Conservation (phyloP, 2,888 invertebrate species). For the Pollenia angustigena region DNA sequence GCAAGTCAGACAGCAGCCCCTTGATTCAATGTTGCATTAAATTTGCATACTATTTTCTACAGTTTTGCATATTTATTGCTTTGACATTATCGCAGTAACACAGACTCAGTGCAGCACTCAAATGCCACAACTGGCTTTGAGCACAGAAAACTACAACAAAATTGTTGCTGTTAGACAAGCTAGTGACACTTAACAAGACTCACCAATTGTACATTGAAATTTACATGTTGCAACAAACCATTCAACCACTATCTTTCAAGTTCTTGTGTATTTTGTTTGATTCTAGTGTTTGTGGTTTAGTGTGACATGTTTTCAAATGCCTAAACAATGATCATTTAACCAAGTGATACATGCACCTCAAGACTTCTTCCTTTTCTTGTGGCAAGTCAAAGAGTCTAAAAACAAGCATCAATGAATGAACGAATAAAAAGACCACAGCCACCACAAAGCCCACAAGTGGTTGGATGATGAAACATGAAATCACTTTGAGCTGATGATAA, state of each 20-base stretch:
- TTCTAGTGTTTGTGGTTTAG: conserved; percentile 5
- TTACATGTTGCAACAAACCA: conserved; percentile 15
- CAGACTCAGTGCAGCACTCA: neutral
- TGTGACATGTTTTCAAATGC: conserved; percentile 46
- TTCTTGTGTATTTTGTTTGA: neutral
- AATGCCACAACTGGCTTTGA: conserved; percentile 11
- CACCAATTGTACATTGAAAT: conserved; percentile 34
- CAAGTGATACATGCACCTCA: conserved; percentile 43
- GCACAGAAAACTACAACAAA: conserved; percentile 21
- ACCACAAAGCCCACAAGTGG: conserved; percentile 1
- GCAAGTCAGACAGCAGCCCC: neutral
- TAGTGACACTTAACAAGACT: conserved; percentile 67
- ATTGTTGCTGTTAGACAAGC: conserved; percentile 61
- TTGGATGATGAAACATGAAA: conserved; percentile 15
- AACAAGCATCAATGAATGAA: conserved; percentile 6
- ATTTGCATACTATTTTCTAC: conserved; percentile 64
- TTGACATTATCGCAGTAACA: conserved; percentile 59
- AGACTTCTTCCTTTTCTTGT: conserved; percentile 3
- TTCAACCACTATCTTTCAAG: neutral
- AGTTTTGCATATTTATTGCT: conserved; percentile 60
- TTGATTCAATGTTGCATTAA: conserved; percentile 52
- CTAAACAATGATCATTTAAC: conserved; percentile 63
- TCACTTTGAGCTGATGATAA: conserved; percentile 52
- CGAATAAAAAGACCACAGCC: neutral
- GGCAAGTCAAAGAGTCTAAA: neutral